Evolutionary conservation across 2,888 invertebrate species (phyloP), one percentile per base, ranked within the genome.

Genomic region (Rapana venosa): DNA sequence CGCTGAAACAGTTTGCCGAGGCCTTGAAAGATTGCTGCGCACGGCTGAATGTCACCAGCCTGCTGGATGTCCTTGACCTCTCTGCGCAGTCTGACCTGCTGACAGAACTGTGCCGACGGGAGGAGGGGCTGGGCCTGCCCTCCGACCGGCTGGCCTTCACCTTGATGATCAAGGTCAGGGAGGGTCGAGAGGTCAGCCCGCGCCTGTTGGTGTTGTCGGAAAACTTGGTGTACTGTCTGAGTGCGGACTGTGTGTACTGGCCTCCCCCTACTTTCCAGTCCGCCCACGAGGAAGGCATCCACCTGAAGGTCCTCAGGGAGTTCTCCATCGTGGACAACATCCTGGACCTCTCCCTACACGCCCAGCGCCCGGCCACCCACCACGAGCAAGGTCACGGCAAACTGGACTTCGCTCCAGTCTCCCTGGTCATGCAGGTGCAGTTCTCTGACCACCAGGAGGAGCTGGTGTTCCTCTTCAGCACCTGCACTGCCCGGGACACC

Each of bases 201-300:
- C 92, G 93, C 87, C 91, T 94, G 90, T 92, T 95, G 47, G 93
- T 95, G 11, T 88, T 95, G 88, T 95, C 95, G 32, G 93, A 94
- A 84, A 93, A 94, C 87, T 92, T 92, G 88, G 93, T 96, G 30
- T 95, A 95, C 91, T 92, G 95, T 17, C 89, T 95, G 32, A 94
- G 94, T 35, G 84, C 91, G n/a, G 93, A 93, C 74, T 94, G 93
- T 85, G 91, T 94, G 17, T 93, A 94, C 77, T 95, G 93, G 93
- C 95, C 95, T 0, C 94, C 93, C 88, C 94, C 95, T 15, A 93
- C 94, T n/a, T 96, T 94, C 92, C 94, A 94, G 58, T 91, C 92
- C 58, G 90, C 91, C 17, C 91, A 93, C 11, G 94, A 94, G 88
- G 91, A 90, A 1, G 91, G 91, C 36, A 92, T 93, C 11, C 93